A percentile compares a stretch with the other conserved stretches of the same genome.
phyloP scores from a whole-genome alignment of 2,888 invertebrate genomes.

The Scelioninae gen. 1 region DNA sequence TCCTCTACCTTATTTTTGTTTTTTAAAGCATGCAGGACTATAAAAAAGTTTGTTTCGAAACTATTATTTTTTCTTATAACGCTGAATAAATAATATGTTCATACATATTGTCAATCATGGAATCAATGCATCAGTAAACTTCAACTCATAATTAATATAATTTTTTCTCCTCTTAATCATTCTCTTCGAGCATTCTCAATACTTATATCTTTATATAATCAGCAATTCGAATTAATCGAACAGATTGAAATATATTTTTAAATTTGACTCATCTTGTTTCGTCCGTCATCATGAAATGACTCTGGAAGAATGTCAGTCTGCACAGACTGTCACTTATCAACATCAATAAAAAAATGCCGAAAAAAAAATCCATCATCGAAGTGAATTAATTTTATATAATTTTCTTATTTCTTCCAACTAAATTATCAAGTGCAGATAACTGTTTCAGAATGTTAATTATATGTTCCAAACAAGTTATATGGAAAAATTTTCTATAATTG shows the following conservation, averaged over 20 bases:
- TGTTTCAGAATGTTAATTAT: conserved; percentile 25
- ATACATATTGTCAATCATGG: no score
- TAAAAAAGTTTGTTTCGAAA: no score
- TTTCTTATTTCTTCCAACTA: conserved; percentile 16
- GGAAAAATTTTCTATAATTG: background rate
- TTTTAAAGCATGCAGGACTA: no score
- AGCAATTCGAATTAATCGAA: conserved; percentile 2
- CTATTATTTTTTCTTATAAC: no score
- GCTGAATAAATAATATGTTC: no score
- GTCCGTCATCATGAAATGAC: background rate
- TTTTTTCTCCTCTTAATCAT: background rate
- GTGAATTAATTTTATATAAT: conserved; percentile 36
- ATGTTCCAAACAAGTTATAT: conserved; percentile 28
- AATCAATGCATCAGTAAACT: no score
- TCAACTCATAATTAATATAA: no score
- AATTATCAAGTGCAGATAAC: conserved; percentile 6
- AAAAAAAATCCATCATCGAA: conserved; percentile 1
- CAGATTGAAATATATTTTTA: background rate
- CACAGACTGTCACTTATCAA: background rate
- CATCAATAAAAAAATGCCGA: background rate
- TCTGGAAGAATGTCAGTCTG: background rate
- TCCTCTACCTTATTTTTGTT: no score
- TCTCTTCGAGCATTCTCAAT: background rate
- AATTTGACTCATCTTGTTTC: conserved; percentile 2
- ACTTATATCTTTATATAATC: conserved; percentile 1